These are phyloP conservation scores for Ophion ellenae DNA, from an alignment of 2,888 invertebrate species.

Conservation along the genomic window DNA sequence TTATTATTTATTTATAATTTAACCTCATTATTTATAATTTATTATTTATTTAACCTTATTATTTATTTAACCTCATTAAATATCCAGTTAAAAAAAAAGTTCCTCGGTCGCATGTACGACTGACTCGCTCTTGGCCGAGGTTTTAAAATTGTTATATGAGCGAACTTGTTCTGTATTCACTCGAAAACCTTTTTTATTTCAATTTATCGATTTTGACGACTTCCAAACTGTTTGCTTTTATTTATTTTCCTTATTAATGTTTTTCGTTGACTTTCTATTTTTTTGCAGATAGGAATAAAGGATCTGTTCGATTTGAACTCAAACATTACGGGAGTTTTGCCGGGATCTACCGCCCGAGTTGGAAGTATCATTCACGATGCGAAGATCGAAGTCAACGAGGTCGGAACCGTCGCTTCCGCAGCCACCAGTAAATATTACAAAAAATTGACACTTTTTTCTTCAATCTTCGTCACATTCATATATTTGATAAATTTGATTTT, in stretches of 20 bases:
- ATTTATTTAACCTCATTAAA: no score
- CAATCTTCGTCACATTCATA: neutral
- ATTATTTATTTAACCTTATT: no score
- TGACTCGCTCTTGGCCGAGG: no score
- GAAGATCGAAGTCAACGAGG: conserved; percentile 87
- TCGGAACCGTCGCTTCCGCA: conserved; percentile 88
- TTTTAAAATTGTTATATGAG: neutral
- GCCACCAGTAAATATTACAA: conserved; percentile 83
- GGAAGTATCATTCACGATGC: conserved; percentile 87
- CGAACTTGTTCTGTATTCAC: neutral
- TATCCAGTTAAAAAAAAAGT: no score
- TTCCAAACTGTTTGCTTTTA: neutral
- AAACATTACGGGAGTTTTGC: conserved; percentile 86
- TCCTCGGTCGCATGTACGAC: no score
- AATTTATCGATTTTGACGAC: neutral
- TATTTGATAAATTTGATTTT: conserved; percentile 16
- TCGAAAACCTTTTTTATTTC: neutral
- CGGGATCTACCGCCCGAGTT: conserved; percentile 83
- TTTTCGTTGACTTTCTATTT: conserved; percentile 21
- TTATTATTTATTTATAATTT: no score
- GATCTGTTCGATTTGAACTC: conserved; percentile 86
- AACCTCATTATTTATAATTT: no score
- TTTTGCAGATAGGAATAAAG: conserved; percentile 85
- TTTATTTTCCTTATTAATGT: neutral
- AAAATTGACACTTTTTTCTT: neutral